Evolutionary conservation across 2,888 invertebrate genomes (phyloP).

Genomic region (Lasioglossum vierecki): DNA sequence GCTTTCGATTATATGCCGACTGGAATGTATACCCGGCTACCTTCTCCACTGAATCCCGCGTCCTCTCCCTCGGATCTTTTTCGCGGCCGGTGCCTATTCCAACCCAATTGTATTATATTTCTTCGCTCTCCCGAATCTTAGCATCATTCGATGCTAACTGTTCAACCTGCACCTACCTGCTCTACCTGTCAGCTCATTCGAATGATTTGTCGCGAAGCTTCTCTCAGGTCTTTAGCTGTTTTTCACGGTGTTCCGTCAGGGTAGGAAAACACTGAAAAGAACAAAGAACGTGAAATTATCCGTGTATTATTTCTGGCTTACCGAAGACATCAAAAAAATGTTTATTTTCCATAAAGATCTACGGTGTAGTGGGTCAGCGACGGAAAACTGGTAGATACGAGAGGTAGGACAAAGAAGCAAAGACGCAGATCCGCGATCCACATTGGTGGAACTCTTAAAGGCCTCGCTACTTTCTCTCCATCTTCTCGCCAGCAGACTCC

Average conservation of each 20-base stretch:
- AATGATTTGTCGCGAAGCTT: background rate
- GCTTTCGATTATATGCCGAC: slow-evolving; percentile 51
- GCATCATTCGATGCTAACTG: background rate
- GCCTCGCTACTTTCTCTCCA: slow-evolving; percentile 64
- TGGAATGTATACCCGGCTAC: slow-evolving; percentile 51
- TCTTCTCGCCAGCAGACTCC: slow-evolving; percentile 71
- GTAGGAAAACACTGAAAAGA: no score
- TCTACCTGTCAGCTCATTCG: background rate
- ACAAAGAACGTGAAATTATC: background rate
- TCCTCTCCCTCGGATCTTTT: background rate
- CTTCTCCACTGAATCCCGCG: slow-evolving; percentile 16
- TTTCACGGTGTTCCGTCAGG: no score
- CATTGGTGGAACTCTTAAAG: slow-evolving; percentile 70
- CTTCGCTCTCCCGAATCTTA: background rate
- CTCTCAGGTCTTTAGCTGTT: no score
- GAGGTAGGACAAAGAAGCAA: slow-evolving; percentile 52
- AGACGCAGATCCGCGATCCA: slow-evolving; percentile 65
- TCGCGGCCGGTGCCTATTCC: background rate
- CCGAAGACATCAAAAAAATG: background rate
- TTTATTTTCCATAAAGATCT: background rate
- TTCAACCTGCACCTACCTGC: background rate
- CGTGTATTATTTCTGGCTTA: background rate
- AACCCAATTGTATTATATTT: slow-evolving; percentile 6
- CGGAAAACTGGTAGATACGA: background rate
- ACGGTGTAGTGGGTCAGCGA: slow-evolving; percentile 51